phyloP scores from a whole-genome alignment of 2,113 vertebrate species.

The Nycticorax nycticorax region DNA sequence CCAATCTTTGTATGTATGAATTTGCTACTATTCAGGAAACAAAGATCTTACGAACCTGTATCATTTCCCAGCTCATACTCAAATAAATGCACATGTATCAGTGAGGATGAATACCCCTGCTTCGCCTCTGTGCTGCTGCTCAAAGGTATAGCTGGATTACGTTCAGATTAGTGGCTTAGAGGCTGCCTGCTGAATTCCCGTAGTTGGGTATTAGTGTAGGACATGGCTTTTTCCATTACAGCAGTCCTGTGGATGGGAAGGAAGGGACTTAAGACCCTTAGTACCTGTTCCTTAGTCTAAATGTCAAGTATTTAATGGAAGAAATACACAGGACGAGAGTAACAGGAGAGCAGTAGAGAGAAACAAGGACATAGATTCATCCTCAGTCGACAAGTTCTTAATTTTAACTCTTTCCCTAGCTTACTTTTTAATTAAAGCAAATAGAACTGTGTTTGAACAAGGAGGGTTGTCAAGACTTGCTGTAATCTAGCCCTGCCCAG shows the following conservation, averaged over 20 bases:
- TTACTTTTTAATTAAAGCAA: constrained; percentile 19
- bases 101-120: neutral
- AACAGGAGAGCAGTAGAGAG: neutral
- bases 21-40: neutral
- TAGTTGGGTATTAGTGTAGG: neutral
- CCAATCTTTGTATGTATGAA: constrained; percentile 29
- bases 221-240: neutral
- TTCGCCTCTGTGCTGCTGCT: neutral
- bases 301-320: neutral
- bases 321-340: neutral
- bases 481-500: neutral
- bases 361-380: neutral
- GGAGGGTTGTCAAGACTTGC: constrained; percentile 3
- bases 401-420: neutral
- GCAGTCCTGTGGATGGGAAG: neutral
- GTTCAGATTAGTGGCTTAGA: neutral
- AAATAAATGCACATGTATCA: neutral
- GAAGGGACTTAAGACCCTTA: neutral
- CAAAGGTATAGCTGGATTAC: neutral
- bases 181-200: neutral
- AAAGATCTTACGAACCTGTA: neutral
- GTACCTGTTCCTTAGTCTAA: neutral
- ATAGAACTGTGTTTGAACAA: neutral
- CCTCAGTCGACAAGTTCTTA: neutral
- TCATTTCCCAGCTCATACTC: neutral